These are phyloP conservation scores for Paelopatides confundens DNA, from an alignment of 53 echinoderm and acorn worm species.

Conservation along the genomic window DNA sequence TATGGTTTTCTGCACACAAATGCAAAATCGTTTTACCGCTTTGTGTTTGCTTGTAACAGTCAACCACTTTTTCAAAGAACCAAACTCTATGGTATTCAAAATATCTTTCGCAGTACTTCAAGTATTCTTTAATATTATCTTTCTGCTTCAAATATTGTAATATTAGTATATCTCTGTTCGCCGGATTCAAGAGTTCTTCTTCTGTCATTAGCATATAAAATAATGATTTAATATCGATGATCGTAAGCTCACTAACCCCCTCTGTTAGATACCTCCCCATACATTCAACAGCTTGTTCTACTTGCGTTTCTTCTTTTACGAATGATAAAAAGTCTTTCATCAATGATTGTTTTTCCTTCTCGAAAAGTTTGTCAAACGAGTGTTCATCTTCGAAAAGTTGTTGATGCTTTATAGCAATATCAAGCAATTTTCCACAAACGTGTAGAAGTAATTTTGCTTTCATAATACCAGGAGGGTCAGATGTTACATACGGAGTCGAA, in stretches of 20 bases:
- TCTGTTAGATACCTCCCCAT: not conserved
- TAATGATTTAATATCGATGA: not conserved
- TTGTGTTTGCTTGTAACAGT: not conserved
- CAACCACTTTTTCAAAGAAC: not conserved
- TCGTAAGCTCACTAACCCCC: not conserved
- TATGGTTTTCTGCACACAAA: too few species aligned
- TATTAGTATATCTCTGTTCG: not conserved
- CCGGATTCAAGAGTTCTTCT: not conserved
- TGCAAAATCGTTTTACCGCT: too few species aligned
- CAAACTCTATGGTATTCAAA: not conserved
- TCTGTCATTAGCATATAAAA: not conserved
- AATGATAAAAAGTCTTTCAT: not conserved
- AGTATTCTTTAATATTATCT: not conserved
- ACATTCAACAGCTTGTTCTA: not conserved
- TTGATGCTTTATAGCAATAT: not conserved
- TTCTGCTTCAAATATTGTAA: not conserved
- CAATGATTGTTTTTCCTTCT: not conserved
- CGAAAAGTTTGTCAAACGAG: not conserved
- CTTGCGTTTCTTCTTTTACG: not conserved
- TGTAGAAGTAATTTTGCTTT: not conserved
- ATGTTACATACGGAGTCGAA: not conserved
- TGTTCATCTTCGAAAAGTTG: not conserved
- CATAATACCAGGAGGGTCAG: not conserved
- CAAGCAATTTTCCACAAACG: not conserved
- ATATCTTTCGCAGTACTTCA: not conserved